A percentile compares a stretch with the other conserved stretches of the same genome.
These are phyloP conservation scores for Meloidogyne hapla DNA, from an alignment of 1,140 invertebrate species.

Conservation along the genomic window DNA sequence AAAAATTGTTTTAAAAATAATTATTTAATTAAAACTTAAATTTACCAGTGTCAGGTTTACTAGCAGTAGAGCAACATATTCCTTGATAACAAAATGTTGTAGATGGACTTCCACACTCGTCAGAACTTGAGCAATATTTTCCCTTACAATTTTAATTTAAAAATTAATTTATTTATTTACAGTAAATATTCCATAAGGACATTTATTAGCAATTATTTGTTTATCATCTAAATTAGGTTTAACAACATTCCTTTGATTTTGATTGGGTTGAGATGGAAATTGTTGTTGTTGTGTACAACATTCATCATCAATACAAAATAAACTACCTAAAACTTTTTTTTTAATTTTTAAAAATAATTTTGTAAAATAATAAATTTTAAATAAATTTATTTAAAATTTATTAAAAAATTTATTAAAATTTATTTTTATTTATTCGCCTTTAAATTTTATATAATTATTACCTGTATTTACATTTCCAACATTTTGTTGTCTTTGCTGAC, in stretches of 20 bases:
- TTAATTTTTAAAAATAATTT: background rate
- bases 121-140: background rate
- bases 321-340: background rate
- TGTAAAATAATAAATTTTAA: background rate
- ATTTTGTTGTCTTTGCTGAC: background rate
- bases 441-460: background rate
- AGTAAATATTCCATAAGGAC: background rate
- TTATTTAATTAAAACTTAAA: background rate
- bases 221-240: background rate
- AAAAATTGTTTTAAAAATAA: too few relatives aligned
- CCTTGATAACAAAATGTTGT: background rate
- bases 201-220: background rate
- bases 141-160: slow-evolving; percentile 1
- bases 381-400: too few relatives aligned
- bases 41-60: background rate
- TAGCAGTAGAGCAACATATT: background rate
- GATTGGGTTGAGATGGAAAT: background rate
- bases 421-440: too few relatives aligned
- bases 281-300: background rate
- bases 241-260: background rate
- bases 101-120: background rate
- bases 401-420: too few relatives aligned
- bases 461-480: background rate
- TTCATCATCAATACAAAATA: slow-evolving; percentile 12
- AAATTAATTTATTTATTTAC: background rate